Base-by-base conservation (phyloP, 2,888 invertebrate genomes). In the Gymnoscelis rufifasciata region DNA sequence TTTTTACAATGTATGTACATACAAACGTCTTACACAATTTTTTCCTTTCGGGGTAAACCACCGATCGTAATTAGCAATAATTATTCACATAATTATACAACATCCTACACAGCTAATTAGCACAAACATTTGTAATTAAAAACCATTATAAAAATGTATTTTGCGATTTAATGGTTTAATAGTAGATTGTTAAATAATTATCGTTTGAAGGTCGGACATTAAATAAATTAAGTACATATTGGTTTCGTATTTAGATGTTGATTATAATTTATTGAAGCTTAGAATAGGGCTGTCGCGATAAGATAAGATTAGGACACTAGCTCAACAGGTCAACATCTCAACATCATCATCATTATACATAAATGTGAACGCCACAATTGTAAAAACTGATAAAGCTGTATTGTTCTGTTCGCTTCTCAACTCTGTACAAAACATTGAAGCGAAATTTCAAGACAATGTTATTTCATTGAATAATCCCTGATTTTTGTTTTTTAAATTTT, bases 111-210 rank as follows among this genome's bases (percentile, higher is more conserved):
- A 52, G 44, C 57, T 64, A 65, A 66, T 65, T 64, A 62, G 48
- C 60, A 57, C 56, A 50, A 36, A 43, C 50, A 72, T 67, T 57
- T 60, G 62, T 74, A 71, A 76, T 76, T 76, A 66, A 62, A 60
- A 66, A 65, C 62, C 57, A 66, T 69, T 67, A 66, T 62, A 72
- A 74, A 73, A 68, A 51, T 33, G 65, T 61, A 65, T 74, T 72
- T 73, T 62, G 71, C 77, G 62, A 74, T 74, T 72, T 74, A 74
- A 78, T 74, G 68, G 68, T 61, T 70, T 75, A 74, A 74, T 75
- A 64, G 72, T 67, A 71, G 69, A 78, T 78, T 78, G 73, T 78
- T 78, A 70, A 74, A 74, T 74, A 72, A 76, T 74, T 73, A 76
- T 66, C 56, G 52, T 38, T 43, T 57, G 70, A 75, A 78, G 76